Evolutionary conservation across 2,113 vertebrate genomes (phyloP), one percentile per base, ranked within the genome.

Genomic region (Syngnathus floridae): DNA sequence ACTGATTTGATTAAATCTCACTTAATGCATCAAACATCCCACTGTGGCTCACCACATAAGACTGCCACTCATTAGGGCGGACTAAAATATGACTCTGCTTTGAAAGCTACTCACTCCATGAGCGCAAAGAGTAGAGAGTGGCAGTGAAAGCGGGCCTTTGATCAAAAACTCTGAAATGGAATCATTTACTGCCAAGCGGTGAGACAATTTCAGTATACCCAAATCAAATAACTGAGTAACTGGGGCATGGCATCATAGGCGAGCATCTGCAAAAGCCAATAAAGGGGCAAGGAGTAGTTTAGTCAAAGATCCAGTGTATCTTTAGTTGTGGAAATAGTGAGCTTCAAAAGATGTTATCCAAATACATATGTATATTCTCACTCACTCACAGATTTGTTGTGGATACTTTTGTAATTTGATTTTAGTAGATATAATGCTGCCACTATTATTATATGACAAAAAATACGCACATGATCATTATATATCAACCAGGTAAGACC

Each of bases 151-250:
- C 4, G 36, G 45, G 54, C 56, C 79, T 83, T 82, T 87, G 70
- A 84, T 84, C 80, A 70, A 72, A 61, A 78, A 72, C 67, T 61
- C 56, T 72, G 74, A 83, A 78, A 84, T 73, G 38, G 55, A 74
- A 64, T 46, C 55, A 63, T 70, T 66, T 66, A 62, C 63, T 82
- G 78, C 79, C 83, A 88, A 31, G 71, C 36, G 63, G 82, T 83
- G 82, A 82, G 67, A 84, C 70, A 77, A 82, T 74, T 77, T 66
- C 71, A 65, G 12, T 75, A 71, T 65, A 40, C 70, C 67, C 66
- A 76, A 81, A 85, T 81, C 74, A 80, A 73, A 85, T 83, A 73
- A 72, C 38, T 61, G 11, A 40, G 26, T 49, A 75, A 74, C 19
- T 66, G 59, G 77, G 73, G 72, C 56, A 38, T 69, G 56, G 40